Percentiles rank a stretch among this genome's conserved stretches.
phyloP scores from a whole-genome alignment of 2,797 vertebrate species.

The Rhabdomys pumilio region DNA sequence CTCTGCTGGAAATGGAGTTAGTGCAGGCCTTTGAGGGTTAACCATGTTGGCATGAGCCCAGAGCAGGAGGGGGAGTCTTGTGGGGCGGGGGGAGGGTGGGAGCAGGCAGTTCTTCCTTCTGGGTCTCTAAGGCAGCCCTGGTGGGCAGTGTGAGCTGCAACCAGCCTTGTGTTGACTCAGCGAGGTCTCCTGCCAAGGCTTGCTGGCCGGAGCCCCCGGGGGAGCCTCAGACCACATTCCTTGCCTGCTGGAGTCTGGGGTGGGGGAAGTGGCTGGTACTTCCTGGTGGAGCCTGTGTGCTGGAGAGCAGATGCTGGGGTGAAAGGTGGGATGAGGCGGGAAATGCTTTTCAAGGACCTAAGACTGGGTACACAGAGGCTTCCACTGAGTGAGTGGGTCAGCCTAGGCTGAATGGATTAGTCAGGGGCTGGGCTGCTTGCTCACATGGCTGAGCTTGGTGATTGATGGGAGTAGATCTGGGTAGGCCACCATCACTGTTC shows the following conservation, averaged over 20 bases:
- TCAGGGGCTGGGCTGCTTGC: neutral
- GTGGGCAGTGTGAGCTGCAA: slow-evolving; percentile 79
- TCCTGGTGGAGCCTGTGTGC: slow-evolving; percentile 55
- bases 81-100: neutral
- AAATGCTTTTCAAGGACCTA: neutral
- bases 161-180: slow-evolving; percentile 90
- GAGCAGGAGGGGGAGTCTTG: neutral
- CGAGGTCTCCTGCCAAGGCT: slow-evolving; percentile 87
- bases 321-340: slow-evolving; percentile 5
- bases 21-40: neutral
- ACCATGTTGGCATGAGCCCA: neutral
- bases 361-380: too few relatives aligned
- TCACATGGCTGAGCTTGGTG: neutral
- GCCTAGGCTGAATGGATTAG: neutral
- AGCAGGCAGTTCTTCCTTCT: slow-evolving; percentile 42
- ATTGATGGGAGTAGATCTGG: neutral
- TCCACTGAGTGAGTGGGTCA: neutral
- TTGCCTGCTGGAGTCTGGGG: slow-evolving; percentile 23
- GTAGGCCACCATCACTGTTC: accelerated
- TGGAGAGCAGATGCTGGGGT: slow-evolving; percentile 44
- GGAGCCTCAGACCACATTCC: slow-evolving; percentile 74
- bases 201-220: slow-evolving; percentile 79
- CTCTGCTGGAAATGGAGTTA: neutral
- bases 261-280: slow-evolving; percentile 59
- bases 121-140: slow-evolving; percentile 74